These are phyloP conservation scores for Cataglyphis rosenhaueri DNA, from an alignment of 2,888 invertebrate species.

Conservation along the genomic window DNA sequence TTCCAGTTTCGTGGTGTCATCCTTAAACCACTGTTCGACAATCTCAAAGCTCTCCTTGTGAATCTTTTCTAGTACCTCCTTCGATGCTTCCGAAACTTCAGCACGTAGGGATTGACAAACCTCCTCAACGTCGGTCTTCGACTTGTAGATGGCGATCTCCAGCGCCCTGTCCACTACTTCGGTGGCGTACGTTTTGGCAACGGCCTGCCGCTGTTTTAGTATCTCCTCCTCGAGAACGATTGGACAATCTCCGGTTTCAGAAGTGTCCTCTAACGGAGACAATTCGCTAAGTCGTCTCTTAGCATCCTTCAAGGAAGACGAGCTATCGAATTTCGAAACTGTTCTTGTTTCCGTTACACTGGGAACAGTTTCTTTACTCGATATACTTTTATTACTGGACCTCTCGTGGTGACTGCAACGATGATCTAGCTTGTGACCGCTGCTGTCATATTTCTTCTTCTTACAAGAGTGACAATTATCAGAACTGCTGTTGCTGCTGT, in stretches of 20 bases:
- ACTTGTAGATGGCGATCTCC: constrained; percentile 84
- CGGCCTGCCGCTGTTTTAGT: constrained; percentile 74
- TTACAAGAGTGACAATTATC: constrained; percentile 67
- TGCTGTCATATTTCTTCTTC: constrained; percentile 76
- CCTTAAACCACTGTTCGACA: constrained; percentile 75
- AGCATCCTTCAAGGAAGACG: constrained; percentile 62
- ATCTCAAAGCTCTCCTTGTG: constrained; percentile 80
- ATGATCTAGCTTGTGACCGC: constrained; percentile 68
- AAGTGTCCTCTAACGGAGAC: constrained; percentile 42
- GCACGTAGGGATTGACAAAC: constrained; percentile 82
- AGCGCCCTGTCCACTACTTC: constrained; percentile 84
- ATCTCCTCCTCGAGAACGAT: constrained; percentile 73
- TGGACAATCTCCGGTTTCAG: constrained; percentile 24
- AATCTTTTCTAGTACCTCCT: constrained; percentile 81
- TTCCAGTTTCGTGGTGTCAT: constrained; percentile 75
- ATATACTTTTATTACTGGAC: constrained; percentile 55
- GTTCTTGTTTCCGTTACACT: constrained; percentile 56
- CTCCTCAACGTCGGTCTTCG: constrained; percentile 84
- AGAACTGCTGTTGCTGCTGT: constrained; percentile 57
- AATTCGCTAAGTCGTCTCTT: constrained; percentile 62
- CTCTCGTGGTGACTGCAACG: constrained; percentile 68
- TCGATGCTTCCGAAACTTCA: constrained; percentile 82
- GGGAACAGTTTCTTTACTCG: constrained; percentile 64
- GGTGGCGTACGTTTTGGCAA: constrained; percentile 82
- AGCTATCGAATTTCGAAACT: constrained; percentile 52